Evolutionary conservation across 2,888 invertebrate species (phyloP).

Genomic region (Automeris io): DNA sequence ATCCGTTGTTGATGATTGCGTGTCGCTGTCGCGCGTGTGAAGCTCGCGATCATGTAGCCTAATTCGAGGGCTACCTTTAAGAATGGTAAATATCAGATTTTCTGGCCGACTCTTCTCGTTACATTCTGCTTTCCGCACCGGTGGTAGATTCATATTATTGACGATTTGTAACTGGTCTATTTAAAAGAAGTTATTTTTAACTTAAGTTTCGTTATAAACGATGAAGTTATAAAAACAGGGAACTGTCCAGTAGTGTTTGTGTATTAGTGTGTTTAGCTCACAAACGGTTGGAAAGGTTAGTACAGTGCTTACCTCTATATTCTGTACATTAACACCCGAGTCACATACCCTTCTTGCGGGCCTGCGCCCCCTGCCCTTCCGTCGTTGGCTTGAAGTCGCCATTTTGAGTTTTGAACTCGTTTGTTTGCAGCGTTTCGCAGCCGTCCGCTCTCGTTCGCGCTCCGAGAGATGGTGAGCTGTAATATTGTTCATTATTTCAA

Average conservation of each 20-base stretch:
- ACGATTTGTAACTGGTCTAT: too few species aligned
- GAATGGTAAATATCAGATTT: too few species aligned
- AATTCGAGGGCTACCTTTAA: too few species aligned
- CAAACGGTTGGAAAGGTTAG: conserved; percentile 10
- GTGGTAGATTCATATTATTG: too few species aligned
- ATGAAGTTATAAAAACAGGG: too few species aligned
- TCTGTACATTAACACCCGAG: conserved; percentile 8
- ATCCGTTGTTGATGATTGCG: too few species aligned
- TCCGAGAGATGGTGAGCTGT: conserved; percentile 52
- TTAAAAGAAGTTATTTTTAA: background rate
- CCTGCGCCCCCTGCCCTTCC: conserved; percentile 22
- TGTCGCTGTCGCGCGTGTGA: too few species aligned
- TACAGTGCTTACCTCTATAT: conserved; percentile 18
- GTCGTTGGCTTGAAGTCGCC: conserved; percentile 12
- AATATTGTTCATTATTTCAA: conserved; percentile 1
- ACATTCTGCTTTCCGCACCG: too few species aligned
- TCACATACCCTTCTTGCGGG: conserved; percentile 60
- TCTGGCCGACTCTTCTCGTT: too few species aligned
- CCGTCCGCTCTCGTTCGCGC: conserved; percentile 63
- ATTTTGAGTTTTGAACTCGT: conserved; percentile 26
- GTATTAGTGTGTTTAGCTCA: conserved; percentile 3
- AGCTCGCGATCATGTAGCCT: too few species aligned
- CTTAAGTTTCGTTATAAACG: too few species aligned
- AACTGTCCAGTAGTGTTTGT: too few species aligned
- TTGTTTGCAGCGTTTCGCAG: conserved; percentile 42